Base-by-base conservation (phyloP, 2,797 vertebrate species). In the Chelon labrosus region DNA sequence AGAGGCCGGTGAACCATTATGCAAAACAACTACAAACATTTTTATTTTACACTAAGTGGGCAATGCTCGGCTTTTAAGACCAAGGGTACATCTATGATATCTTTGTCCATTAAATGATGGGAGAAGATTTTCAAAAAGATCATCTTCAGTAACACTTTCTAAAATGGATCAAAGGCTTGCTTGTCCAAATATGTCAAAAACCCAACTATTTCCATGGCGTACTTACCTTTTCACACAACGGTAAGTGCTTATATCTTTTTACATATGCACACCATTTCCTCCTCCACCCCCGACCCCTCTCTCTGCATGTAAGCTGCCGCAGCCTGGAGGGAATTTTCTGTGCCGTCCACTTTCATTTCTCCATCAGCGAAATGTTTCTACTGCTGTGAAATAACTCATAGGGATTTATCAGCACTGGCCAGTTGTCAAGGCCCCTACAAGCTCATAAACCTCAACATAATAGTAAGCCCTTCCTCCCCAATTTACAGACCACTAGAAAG, bases 401-500 rank as follows among this genome's bases (percentile, higher is more conserved):
- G 51, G 53, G 61, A 74, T 87, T 64, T 70, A 80, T 70, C 71
- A 53, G 56, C 14, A 10, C 62, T 54, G 38, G 62, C n/a, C 70
- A 57, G 35, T 69, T 74, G 60, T 82, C 59, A 76, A 58, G 38
- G 70, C 60, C 61, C 44, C 44, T 16, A 17, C 56, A 41, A 77
- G 66, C 77, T 83, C 63, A 57, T 83, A 81, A 83, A 78, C 31
- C 52, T 62, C 44, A 3, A 51, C 38, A 39, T 65, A 31, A 58
- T 58, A 25, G 52, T 46, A n/a, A 63, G 25, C 35, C 62, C 61
- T 61, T 60, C 39, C 59, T 73, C 37, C 37, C 35, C 57, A 9
- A 50, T 73, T 62, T 55, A 46, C 52, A 54, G 55, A 62, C 22
- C 55, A 59, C 61, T 17, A 20, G 52, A 39, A 72, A 51, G 64